phyloP scores from a whole-genome alignment of 2,797 vertebrate genomes.

The Falco peregrinus region DNA sequence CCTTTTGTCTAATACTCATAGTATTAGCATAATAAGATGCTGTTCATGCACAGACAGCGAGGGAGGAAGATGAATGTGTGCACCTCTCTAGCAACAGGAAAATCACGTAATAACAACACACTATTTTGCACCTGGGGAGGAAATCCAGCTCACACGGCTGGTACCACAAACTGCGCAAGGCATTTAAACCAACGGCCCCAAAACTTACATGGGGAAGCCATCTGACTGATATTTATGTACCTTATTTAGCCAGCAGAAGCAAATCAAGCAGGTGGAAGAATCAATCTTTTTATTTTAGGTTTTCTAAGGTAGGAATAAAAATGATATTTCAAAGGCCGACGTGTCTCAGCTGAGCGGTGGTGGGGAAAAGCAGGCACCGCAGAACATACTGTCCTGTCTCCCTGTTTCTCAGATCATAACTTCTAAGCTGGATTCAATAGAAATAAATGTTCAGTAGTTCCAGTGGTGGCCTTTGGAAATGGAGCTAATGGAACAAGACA shows the following conservation, averaged over 20 bases:
- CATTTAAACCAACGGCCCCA: not conserved
- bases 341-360: not conserved
- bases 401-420: conserved; percentile 12
- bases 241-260: conserved; percentile 12
- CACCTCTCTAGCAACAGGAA: not conserved
- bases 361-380: not conserved
- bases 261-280: not conserved
- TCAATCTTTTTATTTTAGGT: conserved; percentile 50
- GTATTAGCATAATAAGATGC: not conserved
- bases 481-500: conserved; percentile 60
- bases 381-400: conserved; percentile 60
- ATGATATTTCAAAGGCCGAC: conserved; percentile 6
- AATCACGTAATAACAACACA: not conserved
- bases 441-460: conserved; percentile 45
- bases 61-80: not conserved
- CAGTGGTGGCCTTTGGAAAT: conserved; percentile 54
- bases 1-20: not conserved
- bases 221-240: conserved; percentile 4
- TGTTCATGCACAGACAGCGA: not conserved
- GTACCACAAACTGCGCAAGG: not conserved
- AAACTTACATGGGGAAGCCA: not conserved
- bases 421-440: conserved; percentile 47
- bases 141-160: not conserved
- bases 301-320: conserved; percentile 40
- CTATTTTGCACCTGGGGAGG: not conserved